These are phyloP conservation scores for Diorhabda carinulata DNA, from an alignment of 1,140 invertebrate genomes.

Conservation along the genomic window DNA sequence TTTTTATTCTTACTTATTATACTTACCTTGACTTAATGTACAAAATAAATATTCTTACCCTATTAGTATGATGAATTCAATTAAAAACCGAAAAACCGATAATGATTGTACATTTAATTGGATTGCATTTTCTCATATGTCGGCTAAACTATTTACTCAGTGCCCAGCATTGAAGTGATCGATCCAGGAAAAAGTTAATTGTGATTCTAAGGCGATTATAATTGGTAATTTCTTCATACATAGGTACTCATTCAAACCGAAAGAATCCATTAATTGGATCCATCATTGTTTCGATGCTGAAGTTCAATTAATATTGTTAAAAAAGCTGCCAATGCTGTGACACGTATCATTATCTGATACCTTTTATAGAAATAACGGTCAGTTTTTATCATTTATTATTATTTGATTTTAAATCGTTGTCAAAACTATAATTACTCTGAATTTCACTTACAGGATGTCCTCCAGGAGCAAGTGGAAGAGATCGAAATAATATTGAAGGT, in stretches of 20 bases:
- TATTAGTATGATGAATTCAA: no score
- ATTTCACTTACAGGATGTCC: no score
- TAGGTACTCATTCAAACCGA: background rate
- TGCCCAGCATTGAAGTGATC: no score
- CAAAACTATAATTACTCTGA: no score
- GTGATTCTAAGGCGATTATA: background rate
- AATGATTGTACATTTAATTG: background rate
- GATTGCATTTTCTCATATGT: background rate
- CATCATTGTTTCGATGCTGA: background rate
- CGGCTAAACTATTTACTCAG: background rate
- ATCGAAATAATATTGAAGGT: no score
- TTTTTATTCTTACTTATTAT: no score
- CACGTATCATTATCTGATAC: background rate
- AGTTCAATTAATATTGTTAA: conserved; percentile 1
- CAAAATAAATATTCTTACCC: no score
- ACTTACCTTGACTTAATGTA: no score
- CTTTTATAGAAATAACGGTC: background rate
- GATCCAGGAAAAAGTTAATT: background rate
- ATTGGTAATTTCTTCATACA: background rate
- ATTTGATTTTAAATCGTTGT: no score
- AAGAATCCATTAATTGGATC: conserved; percentile 2
- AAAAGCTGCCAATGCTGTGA: background rate
- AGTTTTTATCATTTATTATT: no score
- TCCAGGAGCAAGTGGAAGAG: no score
- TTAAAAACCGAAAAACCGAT: no score